Percentiles rank a stretch among this genome's conserved stretches.
Conservation (phyloP, 2,797 vertebrate species). For the Hemitrygon akajei region DNA sequence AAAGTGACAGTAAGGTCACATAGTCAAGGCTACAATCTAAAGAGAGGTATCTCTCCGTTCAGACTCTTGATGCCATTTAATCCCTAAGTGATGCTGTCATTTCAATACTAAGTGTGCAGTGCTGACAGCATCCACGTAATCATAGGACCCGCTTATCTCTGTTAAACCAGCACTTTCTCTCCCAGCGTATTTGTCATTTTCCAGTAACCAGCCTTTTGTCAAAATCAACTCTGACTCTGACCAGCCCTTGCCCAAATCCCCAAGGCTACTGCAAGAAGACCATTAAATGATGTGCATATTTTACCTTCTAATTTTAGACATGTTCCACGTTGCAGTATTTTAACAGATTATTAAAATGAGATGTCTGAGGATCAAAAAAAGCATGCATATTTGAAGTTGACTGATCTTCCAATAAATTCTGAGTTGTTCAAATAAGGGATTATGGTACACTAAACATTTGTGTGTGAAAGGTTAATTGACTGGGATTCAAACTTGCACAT, state of each 20-base stretch:
- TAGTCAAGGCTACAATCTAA: neutral
- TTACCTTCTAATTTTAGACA: neutral
- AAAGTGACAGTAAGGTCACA: conserved; percentile 1
- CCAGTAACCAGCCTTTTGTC: conserved; percentile 10
- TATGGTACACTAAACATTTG: neutral
- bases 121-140: neutral
- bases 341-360: neutral
- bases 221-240: neutral
- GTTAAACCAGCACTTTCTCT: conserved; percentile 16
- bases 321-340: neutral
- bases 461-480: neutral
- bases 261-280: neutral
- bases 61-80: neutral
- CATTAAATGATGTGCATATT: neutral
- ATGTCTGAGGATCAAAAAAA: neutral
- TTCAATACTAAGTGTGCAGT: neutral
- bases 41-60: neutral
- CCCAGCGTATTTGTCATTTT: neutral
- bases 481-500: neutral
- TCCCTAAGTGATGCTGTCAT: neutral
- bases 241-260: conserved; percentile 3
- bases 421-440: neutral
- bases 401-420: neutral
- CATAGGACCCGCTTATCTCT: conserved; percentile 16
- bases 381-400: neutral